Evolutionary conservation across 2,797 vertebrate genomes (phyloP).

Genomic region (Poecilia gillii): DNA sequence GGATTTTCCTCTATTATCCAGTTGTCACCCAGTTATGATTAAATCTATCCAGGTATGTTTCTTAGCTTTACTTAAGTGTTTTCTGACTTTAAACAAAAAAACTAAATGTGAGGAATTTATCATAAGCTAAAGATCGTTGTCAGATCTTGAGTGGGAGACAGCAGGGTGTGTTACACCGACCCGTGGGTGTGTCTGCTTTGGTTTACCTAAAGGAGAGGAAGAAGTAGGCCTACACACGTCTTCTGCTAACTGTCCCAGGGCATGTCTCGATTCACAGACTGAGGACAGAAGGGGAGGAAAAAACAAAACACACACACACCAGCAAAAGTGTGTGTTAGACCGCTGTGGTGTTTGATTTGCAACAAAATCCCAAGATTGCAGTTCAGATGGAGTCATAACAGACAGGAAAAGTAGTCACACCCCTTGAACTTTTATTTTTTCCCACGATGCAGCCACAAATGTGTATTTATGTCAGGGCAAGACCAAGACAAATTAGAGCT

Average conservation of each 20-base stretch:
- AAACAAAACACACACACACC: constrained; percentile 54
- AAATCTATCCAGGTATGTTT: background rate
- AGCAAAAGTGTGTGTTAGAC: constrained; percentile 74
- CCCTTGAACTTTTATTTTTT: background rate
- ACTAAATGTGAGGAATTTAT: background rate
- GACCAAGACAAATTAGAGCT: background rate
- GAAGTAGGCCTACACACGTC: constrained; percentile 72
- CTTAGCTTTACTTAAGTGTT: background rate
- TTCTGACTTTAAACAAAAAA: background rate
- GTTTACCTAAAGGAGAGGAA: constrained; percentile 79
- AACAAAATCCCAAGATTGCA: constrained; percentile 48
- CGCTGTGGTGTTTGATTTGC: constrained; percentile 26
- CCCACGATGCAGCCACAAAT: background rate
- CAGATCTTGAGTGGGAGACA: constrained; percentile 25
- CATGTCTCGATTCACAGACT: constrained; percentile 85
- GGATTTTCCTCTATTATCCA: background rate
- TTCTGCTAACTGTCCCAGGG: constrained; percentile 84
- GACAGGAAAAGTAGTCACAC: background rate
- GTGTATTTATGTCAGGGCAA: background rate
- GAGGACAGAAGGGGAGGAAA: constrained; percentile 73
- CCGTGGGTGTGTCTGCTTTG: constrained; percentile 49
- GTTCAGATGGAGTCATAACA: constrained; percentile 32
- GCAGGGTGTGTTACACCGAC: constrained; percentile 43
- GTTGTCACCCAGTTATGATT: background rate
- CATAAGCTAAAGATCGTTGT: background rate